These are phyloP conservation scores for Paralichthys olivaceus DNA, from an alignment of 2,113 vertebrate species.

Conservation along the genomic window DNA sequence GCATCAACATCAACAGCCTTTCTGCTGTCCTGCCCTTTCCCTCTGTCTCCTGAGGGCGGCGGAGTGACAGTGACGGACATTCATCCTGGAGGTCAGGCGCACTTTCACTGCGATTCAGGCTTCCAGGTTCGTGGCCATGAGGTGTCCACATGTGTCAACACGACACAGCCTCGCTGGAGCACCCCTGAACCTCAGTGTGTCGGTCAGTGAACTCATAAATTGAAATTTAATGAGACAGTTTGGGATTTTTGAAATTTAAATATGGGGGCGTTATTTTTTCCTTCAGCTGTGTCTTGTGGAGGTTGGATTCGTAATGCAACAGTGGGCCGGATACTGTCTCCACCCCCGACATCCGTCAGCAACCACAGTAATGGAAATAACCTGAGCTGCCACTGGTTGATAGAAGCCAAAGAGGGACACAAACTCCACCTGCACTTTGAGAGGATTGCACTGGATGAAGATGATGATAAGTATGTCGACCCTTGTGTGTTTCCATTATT, in stretches of 20 bases:
- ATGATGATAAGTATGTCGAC: slow-evolving; percentile 87
- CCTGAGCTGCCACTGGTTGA: slow-evolving; percentile 93
- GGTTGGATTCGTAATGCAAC: slow-evolving; percentile 91
- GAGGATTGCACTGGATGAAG: slow-evolving; percentile 91
- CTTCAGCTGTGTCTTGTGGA: slow-evolving; percentile 87
- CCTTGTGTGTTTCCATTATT: slow-evolving; percentile 1
- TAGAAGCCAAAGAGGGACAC: slow-evolving; percentile 91
- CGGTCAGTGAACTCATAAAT: slow-evolving; percentile 63
- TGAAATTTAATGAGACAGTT: not conserved
- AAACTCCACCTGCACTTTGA: slow-evolving; percentile 92
- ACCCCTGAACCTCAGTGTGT: slow-evolving; percentile 83
- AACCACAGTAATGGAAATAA: slow-evolving; percentile 89
- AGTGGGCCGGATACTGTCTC: slow-evolving; percentile 89
- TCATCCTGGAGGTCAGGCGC: slow-evolving; percentile 89
- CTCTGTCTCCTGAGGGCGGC: slow-evolving; percentile 86
- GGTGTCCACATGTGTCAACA: slow-evolving; percentile 88
- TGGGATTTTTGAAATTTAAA: not conserved
- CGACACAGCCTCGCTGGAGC: slow-evolving; percentile 90
- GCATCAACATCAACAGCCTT: slow-evolving; percentile 80
- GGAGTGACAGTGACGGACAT: slow-evolving; percentile 92
- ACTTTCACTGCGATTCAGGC: slow-evolving; percentile 91
- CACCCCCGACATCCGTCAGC: slow-evolving; percentile 79
- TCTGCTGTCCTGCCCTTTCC: slow-evolving; percentile 90
- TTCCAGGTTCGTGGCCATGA: slow-evolving; percentile 90
- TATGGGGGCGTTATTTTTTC: not conserved